Base-by-base conservation (phyloP, 2,797 vertebrate genomes). In the Epinephelus coioides region DNA sequence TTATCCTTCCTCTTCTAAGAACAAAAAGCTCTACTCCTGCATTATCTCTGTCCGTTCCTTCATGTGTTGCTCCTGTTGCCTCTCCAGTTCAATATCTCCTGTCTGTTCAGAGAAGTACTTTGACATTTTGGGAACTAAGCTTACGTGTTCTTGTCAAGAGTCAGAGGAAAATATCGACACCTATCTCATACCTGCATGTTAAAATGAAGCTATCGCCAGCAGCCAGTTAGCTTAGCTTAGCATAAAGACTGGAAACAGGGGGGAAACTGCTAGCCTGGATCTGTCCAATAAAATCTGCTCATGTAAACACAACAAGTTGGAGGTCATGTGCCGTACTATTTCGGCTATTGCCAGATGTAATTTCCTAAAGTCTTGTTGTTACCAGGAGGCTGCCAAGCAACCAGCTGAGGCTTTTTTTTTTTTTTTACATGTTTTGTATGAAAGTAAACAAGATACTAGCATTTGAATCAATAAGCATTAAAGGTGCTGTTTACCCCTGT, bases 11-110 rank as follows among this genome's bases (percentile, higher is more conserved):
- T 83, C n/a, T 64, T 72, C 34, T 51, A 19, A 51, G 38, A 30
- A 65, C 68, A 61, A 59, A 63, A 34, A 64, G 15, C 43, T 65
- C 23, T 47, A 34, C 56, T 71, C 55, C 68, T 80, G 53, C 60
- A 69, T 78, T 13, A 18, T 55, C 50, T 83, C 68, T 70, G 44
- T 72, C 54, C 57, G 17, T 21, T 5, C 74, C 84, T 84, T 70
- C 18, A 49, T 73, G 76, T 86, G 79, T 15, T 81, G 64, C 64
- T 86, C 79, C 82, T 79, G 59, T 68, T 78, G 75, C 75, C 64
- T 70, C 77, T 71, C 82, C 57, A 40, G 59, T 68, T 71, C 3
- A 56, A 25, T 69, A 30, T 13, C 4, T 68, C 21, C 14, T 8
- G 13, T 64, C 50, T 49, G 25, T 67, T 68, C 40, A 12, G 34